These are phyloP conservation scores for Galeopterus variegatus DNA, from an alignment of 2,113 vertebrate species.

Conservation along the genomic window DNA sequence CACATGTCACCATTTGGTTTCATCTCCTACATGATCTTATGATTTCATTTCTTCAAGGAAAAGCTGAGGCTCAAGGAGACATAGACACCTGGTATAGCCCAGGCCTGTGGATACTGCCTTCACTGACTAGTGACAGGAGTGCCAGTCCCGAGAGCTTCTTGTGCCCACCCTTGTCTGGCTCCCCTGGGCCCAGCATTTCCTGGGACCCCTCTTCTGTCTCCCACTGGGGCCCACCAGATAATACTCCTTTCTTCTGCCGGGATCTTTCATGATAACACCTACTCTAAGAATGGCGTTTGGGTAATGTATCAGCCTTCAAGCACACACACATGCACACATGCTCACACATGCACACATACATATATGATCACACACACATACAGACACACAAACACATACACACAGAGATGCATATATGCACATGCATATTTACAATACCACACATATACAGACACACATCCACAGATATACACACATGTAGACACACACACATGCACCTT, in stretches of 20 bases:
- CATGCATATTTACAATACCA: no score
- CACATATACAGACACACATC: background rate
- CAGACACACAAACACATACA: background rate
- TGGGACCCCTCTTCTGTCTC: accelerated
- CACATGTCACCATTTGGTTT: background rate
- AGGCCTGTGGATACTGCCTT: background rate
- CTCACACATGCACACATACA: no score
- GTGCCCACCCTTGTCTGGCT: background rate
- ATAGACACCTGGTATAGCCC: background rate
- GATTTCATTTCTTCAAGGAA: background rate
- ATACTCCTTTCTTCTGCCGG: no score
- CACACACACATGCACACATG: background rate
- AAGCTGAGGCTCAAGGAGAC: background rate
- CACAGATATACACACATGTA: background rate
- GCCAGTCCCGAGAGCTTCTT: accelerated
- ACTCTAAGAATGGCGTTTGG: background rate
- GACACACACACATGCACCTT: background rate
- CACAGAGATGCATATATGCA: no score
- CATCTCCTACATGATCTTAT: background rate
- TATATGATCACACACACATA: no score
- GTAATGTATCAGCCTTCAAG: background rate
- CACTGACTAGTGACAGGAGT: background rate
- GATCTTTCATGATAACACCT: no score
- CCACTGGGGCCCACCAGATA: no score
- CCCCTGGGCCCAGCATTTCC: background rate